Evolutionary conservation across 2,797 vertebrate species (phyloP).

Genomic region (Hylomyscus alleni): DNA sequence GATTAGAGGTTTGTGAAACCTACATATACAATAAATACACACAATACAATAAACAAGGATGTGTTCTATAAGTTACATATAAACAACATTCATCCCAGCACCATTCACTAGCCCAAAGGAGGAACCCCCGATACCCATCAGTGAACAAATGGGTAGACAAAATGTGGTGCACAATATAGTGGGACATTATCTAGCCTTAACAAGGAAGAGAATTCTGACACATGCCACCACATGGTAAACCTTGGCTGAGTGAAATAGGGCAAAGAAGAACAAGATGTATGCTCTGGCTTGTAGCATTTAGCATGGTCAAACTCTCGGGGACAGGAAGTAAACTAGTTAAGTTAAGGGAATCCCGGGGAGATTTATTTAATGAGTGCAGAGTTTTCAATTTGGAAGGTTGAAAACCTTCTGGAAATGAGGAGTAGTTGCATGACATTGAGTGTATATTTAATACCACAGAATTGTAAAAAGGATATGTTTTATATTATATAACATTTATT

Average conservation of each 20-base stretch:
- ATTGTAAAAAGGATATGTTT: not conserved
- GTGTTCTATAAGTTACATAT: not conserved
- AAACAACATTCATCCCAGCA: not conserved
- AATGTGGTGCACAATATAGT: not conserved
- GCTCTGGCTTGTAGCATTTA: not conserved
- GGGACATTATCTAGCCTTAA: not conserved
- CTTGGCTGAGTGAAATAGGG: not conserved
- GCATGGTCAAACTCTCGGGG: not conserved
- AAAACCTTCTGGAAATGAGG: not conserved
- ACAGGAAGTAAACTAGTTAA: not conserved
- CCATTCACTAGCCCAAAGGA: not conserved
- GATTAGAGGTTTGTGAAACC: not conserved
- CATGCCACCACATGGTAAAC: not conserved
- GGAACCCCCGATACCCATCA: not conserved
- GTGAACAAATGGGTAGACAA: not conserved
- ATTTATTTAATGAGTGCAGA: not conserved
- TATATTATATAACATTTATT: not conserved
- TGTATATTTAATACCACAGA: not conserved
- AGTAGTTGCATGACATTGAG: not conserved
- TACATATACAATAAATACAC: not conserved
- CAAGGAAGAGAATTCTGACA: not conserved
- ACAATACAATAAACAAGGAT: not conserved
- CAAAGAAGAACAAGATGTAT: not conserved
- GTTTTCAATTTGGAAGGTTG: not conserved
- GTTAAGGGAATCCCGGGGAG: not conserved